Conservation (phyloP, 2,888 invertebrate genomes). For the Busseola fusca region DNA sequence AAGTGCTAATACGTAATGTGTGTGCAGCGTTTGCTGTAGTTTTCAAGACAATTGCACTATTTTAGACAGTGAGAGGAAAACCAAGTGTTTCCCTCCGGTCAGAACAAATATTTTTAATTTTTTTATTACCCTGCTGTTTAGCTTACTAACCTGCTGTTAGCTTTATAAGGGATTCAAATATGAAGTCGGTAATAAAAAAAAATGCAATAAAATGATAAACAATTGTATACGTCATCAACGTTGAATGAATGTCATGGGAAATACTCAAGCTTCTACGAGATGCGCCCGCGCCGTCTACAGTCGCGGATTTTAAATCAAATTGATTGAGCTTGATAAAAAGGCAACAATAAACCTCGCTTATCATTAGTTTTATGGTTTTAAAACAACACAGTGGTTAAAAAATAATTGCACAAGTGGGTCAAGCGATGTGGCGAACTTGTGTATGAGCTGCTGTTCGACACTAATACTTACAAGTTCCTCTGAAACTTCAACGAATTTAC, state of each 20-base stretch:
- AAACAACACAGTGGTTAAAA: conserved; percentile 50
- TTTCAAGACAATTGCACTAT: conserved; percentile 15
- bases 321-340: conserved; percentile 57
- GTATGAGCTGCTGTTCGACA: conserved; percentile 16
- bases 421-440: conserved; percentile 35
- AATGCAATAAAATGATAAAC: conserved; percentile 9
- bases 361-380: conserved; percentile 52
- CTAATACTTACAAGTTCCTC: conserved; percentile 36
- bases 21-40: conserved; percentile 37
- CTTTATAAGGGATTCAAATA: background rate
- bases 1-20: conserved; percentile 56
- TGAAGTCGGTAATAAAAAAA: background rate
- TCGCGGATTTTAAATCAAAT: conserved; percentile 54
- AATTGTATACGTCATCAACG: conserved; percentile 7
- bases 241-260: conserved; percentile 37
- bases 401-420: conserved; percentile 59
- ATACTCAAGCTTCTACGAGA: background rate
- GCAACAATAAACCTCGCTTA: conserved; percentile 52
- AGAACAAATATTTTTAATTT: too few relatives aligned
- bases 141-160: background rate
- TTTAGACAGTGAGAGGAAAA: background rate
- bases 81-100: background rate
- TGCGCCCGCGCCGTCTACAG: conserved; percentile 23
- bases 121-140: background rate
- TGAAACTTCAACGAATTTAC: conserved; percentile 23